phyloP scores from a whole-genome alignment of 2,888 invertebrate genomes.

The Morpho achilles region DNA sequence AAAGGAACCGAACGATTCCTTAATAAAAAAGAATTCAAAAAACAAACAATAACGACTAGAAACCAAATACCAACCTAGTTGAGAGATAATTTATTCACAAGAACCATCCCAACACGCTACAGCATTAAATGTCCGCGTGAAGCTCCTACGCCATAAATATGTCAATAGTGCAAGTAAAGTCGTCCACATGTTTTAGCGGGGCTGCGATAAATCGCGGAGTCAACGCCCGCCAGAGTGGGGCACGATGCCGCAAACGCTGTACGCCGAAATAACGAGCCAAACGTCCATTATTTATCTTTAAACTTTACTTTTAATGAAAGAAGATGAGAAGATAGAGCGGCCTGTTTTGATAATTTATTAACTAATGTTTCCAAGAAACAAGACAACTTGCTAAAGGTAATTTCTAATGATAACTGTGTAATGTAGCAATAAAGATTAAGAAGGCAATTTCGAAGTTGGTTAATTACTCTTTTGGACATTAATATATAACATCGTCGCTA shows the following conservation, averaged over 20 bases:
- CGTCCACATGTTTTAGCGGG: conserved; percentile 25
- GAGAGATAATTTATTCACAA: conserved; percentile 23
- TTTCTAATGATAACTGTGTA: not conserved
- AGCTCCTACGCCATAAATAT: conserved; percentile 28
- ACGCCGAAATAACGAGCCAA: conserved; percentile 19
- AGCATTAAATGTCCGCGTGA: conserved; percentile 7
- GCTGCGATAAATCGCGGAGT: conserved; percentile 30
- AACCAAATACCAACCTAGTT: conserved; percentile 17
- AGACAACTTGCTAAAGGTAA: not conserved
- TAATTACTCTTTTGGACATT: too few species aligned
- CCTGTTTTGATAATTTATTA: not conserved
- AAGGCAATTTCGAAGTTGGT: too few species aligned
- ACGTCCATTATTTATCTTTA: conserved; percentile 13
- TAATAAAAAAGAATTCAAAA: conserved; percentile 2
- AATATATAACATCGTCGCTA: too few species aligned
- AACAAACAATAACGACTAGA: conserved; percentile 17
- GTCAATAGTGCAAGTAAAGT: conserved; percentile 32
- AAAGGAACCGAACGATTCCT: conserved; percentile 1
- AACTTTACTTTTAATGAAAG: conserved; percentile 4
- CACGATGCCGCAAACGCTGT: conserved; percentile 17
- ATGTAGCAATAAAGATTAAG: not conserved
- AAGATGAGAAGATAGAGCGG: not conserved
- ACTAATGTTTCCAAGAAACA: not conserved
- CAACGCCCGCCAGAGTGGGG: conserved; percentile 32
- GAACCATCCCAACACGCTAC: conserved; percentile 16